Conservation (phyloP, 2,888 invertebrate genomes). For the Oscheius sp. region DNA sequence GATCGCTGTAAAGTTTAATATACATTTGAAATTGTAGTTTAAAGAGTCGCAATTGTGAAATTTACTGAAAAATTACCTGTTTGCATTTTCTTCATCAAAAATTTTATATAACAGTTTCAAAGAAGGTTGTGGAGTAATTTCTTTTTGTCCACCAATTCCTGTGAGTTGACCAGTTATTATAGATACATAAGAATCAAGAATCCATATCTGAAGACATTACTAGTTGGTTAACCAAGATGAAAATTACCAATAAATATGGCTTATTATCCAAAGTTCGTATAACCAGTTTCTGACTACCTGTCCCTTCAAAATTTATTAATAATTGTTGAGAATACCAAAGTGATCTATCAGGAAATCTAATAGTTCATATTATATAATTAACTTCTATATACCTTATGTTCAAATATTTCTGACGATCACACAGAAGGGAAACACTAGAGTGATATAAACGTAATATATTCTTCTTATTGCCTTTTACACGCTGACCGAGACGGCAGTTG, state of each 20-base stretch:
- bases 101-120: constrained; percentile 67
- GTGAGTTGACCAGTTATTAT: constrained; percentile 40
- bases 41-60: neutral
- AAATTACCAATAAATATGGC: constrained; percentile 45
- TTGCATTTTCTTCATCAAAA: constrained; percentile 55
- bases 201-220: constrained; percentile 54
- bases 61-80: constrained; percentile 32
- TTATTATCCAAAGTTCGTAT: constrained; percentile 52
- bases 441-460: constrained; percentile 28
- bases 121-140: constrained; percentile 54
- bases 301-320: constrained; percentile 55
- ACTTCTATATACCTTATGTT: constrained; percentile 4
- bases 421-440: neutral
- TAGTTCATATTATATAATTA: neutral
- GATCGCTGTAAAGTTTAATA: constrained; percentile 51
- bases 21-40: neutral
- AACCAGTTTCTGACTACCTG: constrained; percentile 60
- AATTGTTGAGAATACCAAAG: constrained; percentile 61
- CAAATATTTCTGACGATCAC: constrained; percentile 16
- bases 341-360: constrained; percentile 46
- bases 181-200: constrained; percentile 64
- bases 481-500: constrained; percentile 1
- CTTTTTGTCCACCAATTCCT: no score
- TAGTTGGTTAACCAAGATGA: neutral
- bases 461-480: constrained; percentile 20